A percentile compares a stretch with the other conserved stretches of the same genome.
Evolutionary conservation across 2,113 vertebrate species (phyloP).

Genomic region (Progne subis): DNA sequence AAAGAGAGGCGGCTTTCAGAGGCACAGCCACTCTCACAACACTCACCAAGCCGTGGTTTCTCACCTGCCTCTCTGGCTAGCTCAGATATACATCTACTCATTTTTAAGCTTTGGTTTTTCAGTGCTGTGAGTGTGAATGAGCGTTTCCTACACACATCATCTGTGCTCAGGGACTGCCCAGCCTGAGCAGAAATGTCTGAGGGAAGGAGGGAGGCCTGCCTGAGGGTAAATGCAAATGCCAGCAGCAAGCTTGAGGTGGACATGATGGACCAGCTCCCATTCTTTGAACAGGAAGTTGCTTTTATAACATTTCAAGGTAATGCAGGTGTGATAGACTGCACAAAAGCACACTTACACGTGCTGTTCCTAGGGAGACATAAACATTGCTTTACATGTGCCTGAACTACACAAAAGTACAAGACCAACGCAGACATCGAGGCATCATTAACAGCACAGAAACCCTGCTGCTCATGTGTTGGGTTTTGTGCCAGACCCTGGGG

Average conservation of each 20-base stretch:
- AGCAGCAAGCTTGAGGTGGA: background rate
- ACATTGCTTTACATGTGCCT: background rate
- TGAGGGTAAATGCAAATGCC: background rate
- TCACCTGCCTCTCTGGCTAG: background rate
- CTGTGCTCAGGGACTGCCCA: background rate
- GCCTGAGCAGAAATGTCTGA: background rate
- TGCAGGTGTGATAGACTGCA: background rate
- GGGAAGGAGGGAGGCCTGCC: background rate
- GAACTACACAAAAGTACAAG: background rate
- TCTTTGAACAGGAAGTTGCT: background rate
- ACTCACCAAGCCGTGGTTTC: background rate
- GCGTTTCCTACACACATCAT: background rate
- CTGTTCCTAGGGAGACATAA: background rate
- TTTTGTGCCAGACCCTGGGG: accelerated
- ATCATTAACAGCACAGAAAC: background rate
- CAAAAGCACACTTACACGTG: background rate
- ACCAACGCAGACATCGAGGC: background rate
- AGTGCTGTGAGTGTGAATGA: background rate
- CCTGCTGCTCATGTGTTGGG: accelerated
- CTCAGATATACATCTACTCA: background rate
- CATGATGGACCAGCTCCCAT: background rate
- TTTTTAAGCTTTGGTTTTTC: background rate
- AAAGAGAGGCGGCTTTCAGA: background rate
- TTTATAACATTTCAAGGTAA: background rate
- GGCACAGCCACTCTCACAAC: background rate